Evolutionary conservation across 2,888 invertebrate species (phyloP).

Genomic region (Pemphredon lugubris): DNA sequence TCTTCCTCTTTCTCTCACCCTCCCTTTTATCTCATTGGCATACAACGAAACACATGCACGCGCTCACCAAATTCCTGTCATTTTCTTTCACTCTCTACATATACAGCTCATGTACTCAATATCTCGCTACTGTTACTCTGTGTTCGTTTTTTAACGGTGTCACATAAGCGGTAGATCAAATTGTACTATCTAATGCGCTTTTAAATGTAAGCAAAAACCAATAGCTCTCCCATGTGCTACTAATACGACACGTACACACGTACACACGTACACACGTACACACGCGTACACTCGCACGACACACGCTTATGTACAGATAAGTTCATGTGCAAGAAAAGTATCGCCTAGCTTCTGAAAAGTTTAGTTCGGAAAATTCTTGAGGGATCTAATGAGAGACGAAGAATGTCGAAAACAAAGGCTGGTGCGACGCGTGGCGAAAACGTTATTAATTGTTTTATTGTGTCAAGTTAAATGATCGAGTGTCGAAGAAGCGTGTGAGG

Average conservation of each 20-base stretch:
- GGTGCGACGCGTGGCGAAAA: constrained; percentile 7
- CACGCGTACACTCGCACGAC: too few species aligned
- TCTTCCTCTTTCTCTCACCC: too few species aligned
- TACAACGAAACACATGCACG: too few species aligned
- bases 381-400: background rate
- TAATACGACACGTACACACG: constrained; percentile 18
- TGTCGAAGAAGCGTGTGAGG: background rate
- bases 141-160: constrained; percentile 4
- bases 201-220: constrained; percentile 7
- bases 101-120: background rate
- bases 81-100: background rate
- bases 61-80: background rate
- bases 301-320: constrained; percentile 38
- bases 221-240: constrained; percentile 11
- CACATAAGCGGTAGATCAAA: constrained; percentile 37
- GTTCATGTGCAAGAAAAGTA: constrained; percentile 41
- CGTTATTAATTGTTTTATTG: background rate
- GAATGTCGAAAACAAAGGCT: constrained; percentile 1
- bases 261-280: constrained; percentile 35
- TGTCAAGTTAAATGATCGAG: background rate
- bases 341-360: constrained; percentile 32
- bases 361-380: background rate
- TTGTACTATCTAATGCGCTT: constrained; percentile 24
- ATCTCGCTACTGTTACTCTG: background rate
- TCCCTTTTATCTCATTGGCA: too few species aligned